Evolutionary conservation across 2,797 vertebrate species (phyloP).

Genomic region (Sebastes kiyomatsui): DNA sequence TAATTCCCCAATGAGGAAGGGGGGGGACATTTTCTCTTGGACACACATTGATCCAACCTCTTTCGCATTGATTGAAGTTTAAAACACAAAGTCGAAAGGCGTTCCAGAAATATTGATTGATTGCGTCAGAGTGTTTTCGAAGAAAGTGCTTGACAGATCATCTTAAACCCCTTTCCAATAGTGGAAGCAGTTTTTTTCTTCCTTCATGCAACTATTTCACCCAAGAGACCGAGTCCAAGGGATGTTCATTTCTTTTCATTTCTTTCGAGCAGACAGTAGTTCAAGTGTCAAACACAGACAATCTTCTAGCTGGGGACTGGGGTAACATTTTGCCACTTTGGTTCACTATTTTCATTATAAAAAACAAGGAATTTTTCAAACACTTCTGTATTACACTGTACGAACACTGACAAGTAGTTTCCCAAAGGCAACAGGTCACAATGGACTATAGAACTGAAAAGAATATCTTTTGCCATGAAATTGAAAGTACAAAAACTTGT

Average conservation of each 20-base stretch:
- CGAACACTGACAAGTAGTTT: not conserved
- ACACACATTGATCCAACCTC: not conserved
- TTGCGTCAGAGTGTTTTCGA: not conserved
- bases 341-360: too few relatives aligned
- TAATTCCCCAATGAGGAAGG: not conserved
- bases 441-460: not conserved
- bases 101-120: not conserved
- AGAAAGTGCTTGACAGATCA: not conserved
- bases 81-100: not conserved
- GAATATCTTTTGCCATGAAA: not conserved
- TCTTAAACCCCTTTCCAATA: not conserved
- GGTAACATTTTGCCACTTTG: not conserved
- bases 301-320: too few relatives aligned
- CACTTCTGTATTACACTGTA: not conserved
- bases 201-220: not conserved
- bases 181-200: not conserved
- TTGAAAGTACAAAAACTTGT: too few relatives aligned
- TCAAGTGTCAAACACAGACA: too few relatives aligned
- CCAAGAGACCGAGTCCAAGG: not conserved
- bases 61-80: not conserved
- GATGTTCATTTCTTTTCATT: not conserved
- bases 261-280: too few relatives aligned
- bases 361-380: not conserved
- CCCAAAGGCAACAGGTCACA: not conserved
- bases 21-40: fast-evolving